Conservation (phyloP, 2,888 invertebrate species). For the Andrena chrysosceles region DNA sequence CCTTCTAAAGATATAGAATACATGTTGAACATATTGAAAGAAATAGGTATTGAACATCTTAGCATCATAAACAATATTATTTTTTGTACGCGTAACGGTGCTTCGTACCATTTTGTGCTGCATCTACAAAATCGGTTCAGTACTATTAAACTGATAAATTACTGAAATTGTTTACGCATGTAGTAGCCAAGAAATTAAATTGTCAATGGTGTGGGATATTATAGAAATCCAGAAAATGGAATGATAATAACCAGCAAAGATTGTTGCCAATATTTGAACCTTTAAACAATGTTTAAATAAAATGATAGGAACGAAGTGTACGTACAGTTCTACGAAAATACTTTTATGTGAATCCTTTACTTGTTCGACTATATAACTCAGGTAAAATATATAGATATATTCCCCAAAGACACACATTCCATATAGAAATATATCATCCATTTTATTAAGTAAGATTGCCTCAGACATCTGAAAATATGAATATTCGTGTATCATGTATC, state of each 20-base stretch:
- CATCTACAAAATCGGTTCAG: background rate
- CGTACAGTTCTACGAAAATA: background rate
- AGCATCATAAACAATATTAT: constrained; percentile 23
- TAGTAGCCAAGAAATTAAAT: too few relatives aligned
- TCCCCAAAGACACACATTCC: background rate
- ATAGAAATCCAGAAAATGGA: too few relatives aligned
- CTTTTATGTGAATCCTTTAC: background rate
- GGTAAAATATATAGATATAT: background rate
- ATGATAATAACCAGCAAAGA: too few relatives aligned
- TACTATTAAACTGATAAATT: background rate
- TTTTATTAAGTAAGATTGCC: background rate
- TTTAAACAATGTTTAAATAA: background rate
- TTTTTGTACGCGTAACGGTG: constrained; percentile 13
- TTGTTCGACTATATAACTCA: background rate
- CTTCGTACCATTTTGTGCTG: constrained; percentile 10
- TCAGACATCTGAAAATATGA: background rate
- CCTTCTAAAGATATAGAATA: background rate
- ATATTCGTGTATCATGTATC: background rate
- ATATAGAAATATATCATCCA: background rate
- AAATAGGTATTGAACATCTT: background rate
- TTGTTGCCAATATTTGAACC: too few relatives aligned
- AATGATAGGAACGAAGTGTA: too few relatives aligned
- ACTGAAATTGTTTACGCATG: too few relatives aligned
- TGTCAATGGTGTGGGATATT: too few relatives aligned
- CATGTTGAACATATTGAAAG: background rate